These are phyloP conservation scores for Turdus rufiventris DNA, from an alignment of 2,113 vertebrate genomes.

Conservation along the genomic window DNA sequence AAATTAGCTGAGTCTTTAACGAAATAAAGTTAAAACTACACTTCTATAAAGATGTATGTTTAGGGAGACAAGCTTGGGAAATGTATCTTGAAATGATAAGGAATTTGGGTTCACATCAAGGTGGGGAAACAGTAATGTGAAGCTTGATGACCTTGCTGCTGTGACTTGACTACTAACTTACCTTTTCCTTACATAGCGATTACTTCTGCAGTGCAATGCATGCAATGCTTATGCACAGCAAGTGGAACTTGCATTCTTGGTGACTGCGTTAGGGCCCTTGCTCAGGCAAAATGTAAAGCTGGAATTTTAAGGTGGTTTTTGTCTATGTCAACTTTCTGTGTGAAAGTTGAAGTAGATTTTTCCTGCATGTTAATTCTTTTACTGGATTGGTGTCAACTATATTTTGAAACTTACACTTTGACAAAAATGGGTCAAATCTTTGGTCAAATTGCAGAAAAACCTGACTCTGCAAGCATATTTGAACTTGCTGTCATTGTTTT, in stretches of 20 bases:
- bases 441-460: background rate
- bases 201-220: background rate
- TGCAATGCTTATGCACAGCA: background rate
- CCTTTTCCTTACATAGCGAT: background rate
- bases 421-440: background rate
- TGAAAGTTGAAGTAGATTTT: background rate
- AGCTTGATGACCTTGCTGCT: background rate
- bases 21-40: background rate
- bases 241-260: background rate
- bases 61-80: background rate
- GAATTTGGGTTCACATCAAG: background rate
- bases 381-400: background rate
- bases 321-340: background rate
- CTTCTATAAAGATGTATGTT: background rate
- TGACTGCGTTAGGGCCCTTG: background rate
- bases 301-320: background rate
- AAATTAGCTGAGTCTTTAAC: background rate
- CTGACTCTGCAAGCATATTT: background rate
- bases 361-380: background rate
- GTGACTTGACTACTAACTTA: background rate
- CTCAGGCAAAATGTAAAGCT: background rate
- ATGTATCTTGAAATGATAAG: background rate
- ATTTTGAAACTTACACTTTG: background rate
- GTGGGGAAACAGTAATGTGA: background rate
- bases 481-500: background rate